Conservation (phyloP, 2,888 invertebrate genomes). For the Nemoura dubitans region DNA sequence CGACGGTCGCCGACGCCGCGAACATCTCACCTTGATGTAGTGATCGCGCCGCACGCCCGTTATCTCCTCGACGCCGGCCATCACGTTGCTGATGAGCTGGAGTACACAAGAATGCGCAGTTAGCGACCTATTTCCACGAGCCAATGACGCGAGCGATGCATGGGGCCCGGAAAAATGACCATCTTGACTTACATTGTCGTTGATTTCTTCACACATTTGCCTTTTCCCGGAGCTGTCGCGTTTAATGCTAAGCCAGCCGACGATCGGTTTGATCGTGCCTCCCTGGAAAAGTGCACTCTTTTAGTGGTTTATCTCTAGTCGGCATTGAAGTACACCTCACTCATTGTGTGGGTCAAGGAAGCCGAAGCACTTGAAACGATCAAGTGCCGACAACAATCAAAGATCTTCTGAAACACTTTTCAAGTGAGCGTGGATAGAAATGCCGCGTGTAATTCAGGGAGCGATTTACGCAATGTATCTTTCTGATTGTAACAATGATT, state of each 20-base stretch:
- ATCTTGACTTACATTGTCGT: constrained; percentile 62
- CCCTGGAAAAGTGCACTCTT: constrained; percentile 59
- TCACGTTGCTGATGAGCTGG: constrained; percentile 64
- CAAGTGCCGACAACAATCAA: no score
- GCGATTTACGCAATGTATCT: no score
- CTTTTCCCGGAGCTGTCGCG: constrained; percentile 58
- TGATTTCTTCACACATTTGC: constrained; percentile 66
- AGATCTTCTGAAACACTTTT: no score
- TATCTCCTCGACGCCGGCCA: constrained; percentile 69
- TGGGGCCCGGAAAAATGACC: neutral
- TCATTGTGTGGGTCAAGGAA: neutral
- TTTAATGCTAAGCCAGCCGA: constrained; percentile 65
- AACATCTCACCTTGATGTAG: constrained; percentile 57
- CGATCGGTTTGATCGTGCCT: constrained; percentile 68
- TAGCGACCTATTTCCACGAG: neutral
- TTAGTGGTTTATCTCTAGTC: neutral
- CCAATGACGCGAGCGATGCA: neutral
- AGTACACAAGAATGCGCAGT: constrained; percentile 44
- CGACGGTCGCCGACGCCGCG: no score
- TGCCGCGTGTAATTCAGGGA: no score
- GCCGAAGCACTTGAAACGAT: no score
- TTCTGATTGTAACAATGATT: no score
- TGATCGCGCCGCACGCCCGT: constrained; percentile 65
- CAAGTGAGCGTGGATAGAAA: no score
- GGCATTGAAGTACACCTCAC: neutral